Percentiles rank a stretch among this genome's conserved stretches.
Evolutionary conservation across 2,888 invertebrate genomes (phyloP).

Genomic region (Ophion obscuratus): DNA sequence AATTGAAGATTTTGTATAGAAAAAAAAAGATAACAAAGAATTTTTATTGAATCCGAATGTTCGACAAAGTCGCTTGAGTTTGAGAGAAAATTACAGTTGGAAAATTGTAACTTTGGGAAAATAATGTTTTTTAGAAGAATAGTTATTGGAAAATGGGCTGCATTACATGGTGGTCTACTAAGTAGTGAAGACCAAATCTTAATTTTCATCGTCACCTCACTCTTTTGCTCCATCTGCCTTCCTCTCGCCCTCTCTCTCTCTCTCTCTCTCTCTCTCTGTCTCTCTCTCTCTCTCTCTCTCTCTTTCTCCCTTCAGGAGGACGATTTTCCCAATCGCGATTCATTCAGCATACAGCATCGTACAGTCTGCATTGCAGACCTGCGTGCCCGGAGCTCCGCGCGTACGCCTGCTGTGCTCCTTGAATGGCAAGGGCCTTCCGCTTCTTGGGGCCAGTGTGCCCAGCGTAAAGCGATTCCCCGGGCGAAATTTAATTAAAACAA

Average conservation of each 20-base stretch:
- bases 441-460: slow-evolving; percentile 71
- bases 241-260: not conserved
- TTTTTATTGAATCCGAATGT: not conserved
- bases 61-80: not conserved
- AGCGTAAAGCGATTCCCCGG: slow-evolving; percentile 82
- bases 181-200: not conserved
- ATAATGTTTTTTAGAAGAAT: not conserved
- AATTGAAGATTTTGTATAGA: too few relatives aligned
- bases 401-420: slow-evolving; percentile 29
- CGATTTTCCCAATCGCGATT: slow-evolving; percentile 70
- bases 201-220: slow-evolving; percentile 25
- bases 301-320: slow-evolving; percentile 48
- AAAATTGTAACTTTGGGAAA: not conserved
- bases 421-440: slow-evolving; percentile 53
- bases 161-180: not conserved
- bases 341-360: slow-evolving; percentile 79
- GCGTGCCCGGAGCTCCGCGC: slow-evolving; percentile 31
- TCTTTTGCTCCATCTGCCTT: not conserved
- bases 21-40: too few relatives aligned
- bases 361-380: slow-evolving; percentile 81
- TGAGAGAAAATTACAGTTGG: not conserved
- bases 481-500: slow-evolving; percentile 84
- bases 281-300: slow-evolving; percentile 34
- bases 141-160: not conserved
- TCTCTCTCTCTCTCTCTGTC: not conserved